Evolutionary conservation across 2,888 invertebrate genomes (phyloP).

Genomic region (Eupithecia pulchellata): DNA sequence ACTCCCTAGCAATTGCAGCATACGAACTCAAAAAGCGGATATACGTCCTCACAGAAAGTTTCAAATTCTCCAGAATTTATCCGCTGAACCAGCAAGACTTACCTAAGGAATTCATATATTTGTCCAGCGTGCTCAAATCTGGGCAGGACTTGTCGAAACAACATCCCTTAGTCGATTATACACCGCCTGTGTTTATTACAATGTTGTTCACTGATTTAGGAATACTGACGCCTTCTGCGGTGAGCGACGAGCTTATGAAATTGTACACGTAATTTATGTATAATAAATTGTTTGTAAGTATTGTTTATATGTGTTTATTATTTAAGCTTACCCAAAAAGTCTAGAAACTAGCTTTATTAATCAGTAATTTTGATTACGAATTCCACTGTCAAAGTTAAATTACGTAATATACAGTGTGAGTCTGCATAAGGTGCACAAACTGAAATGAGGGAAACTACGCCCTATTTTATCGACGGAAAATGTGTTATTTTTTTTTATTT

Average conservation of each 20-base stretch:
- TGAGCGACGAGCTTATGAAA: conserved; percentile 98
- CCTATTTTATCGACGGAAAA: too few species aligned
- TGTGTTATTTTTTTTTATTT: too few species aligned
- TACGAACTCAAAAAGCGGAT: conserved; percentile 96
- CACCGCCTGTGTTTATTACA: conserved; percentile 96
- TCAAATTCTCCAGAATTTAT: conserved; percentile 97
- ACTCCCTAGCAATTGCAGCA: conserved; percentile 93
- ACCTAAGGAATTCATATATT: conserved; percentile 93
- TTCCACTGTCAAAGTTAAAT: too few species aligned
- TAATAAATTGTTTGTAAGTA: conserved; percentile 27
- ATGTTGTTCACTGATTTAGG: conserved; percentile 98
- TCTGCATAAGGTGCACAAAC: too few species aligned
- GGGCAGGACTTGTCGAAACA: conserved; percentile 82
- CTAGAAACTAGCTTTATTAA: too few species aligned
- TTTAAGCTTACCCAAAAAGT: too few species aligned
- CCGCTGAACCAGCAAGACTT: conserved; percentile 97
- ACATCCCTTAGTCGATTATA: conserved; percentile 98
- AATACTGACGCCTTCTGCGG: conserved; percentile 97
- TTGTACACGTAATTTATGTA: conserved; percentile 90
- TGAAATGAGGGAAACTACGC: too few species aligned
- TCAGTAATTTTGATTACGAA: too few species aligned
- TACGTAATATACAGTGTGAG: too few species aligned
- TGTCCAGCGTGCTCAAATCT: conserved; percentile 80
- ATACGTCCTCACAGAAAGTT: conserved; percentile 98
- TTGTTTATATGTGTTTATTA: conserved; percentile 9